Evolutionary conservation across 2,113 vertebrate genomes (phyloP), one percentile per base, ranked within the genome.

Genomic region (Psittacus erithacus): DNA sequence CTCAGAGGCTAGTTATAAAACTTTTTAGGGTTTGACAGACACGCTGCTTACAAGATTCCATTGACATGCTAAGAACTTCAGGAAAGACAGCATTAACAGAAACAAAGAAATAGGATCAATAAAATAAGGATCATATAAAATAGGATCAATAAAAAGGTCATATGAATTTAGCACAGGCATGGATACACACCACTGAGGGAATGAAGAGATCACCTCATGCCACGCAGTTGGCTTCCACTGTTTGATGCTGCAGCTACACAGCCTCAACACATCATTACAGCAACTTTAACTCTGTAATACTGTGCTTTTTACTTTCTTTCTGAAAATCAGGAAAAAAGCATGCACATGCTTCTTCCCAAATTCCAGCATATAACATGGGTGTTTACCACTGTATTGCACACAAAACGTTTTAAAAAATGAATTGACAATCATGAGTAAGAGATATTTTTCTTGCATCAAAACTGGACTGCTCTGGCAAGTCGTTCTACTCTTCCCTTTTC

Each of bases 101-200:
- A 76, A 70, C 5, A 70, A 33, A 67, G 29, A 59, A 80, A 81
- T 13, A 76, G 18, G 28, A 81, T 39, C 20, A 70, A 65, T 83
- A 27, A 43, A 68, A 64, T 53, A 53, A 53, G 28, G 52, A 29
- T 53, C 28, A 53, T 53, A 29, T 53, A 53, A 57, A 80, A 80
- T 11, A 71, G 24, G 24, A 76, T 39, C 18, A 67, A 67, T 83
- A 24, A 43, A 68, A 64, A 22, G 6, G 8, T 13, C 43, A 8
- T 8, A 27, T 7, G 3, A 50, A n/a, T 18, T 85, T 57, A 78
- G 39, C 12, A 78, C 10, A 49, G 33, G 13, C 28, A 49, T 44
- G 31, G 13, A 67, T 44, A 29, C 0, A 2, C 22, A 49, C 4
- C 2, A 1, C 43, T 47, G 13, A 5, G 35, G 8, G 4, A 91